phyloP scores from a whole-genome alignment of 2,888 invertebrate species.

The Epirrita christyi region DNA sequence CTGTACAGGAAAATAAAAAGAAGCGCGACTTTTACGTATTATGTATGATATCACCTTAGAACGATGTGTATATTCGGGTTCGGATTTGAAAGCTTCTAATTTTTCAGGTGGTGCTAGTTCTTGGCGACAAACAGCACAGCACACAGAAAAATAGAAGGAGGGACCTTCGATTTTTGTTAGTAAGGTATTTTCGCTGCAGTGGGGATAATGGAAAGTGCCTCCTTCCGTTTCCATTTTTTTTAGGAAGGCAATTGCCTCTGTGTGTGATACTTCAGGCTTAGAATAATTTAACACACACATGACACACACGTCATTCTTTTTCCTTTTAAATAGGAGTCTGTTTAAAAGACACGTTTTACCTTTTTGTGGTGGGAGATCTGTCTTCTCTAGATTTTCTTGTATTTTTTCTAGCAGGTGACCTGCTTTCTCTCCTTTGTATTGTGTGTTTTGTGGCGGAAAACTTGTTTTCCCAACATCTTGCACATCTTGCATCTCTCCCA shows the following conservation, averaged over 20 bases:
- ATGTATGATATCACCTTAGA: conserved; percentile 16
- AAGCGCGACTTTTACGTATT: conserved; percentile 10
- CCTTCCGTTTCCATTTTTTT: conserved; percentile 17
- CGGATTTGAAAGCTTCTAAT: conserved; percentile 21
- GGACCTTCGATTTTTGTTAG: conserved; percentile 22
- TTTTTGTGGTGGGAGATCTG: conserved; percentile 1
- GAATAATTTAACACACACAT: conserved; percentile 17
- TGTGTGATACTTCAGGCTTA: conserved; percentile 21
- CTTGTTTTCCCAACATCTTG: too few relatives aligned
- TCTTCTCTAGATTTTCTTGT: not conserved
- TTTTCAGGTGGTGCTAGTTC: conserved; percentile 24
- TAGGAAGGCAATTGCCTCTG: conserved; percentile 14
- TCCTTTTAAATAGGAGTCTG: conserved; percentile 8
- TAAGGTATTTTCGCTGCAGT: conserved; percentile 19
- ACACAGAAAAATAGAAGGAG: conserved; percentile 17
- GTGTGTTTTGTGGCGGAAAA: not conserved
- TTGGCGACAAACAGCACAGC: conserved; percentile 20
- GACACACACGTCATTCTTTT: conserved; percentile 10
- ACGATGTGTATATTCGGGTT: conserved; percentile 1
- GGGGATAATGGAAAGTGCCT: conserved; percentile 17
- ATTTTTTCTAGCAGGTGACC: not conserved
- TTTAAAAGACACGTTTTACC: not conserved
- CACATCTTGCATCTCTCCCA: too few relatives aligned
- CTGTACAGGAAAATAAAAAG: conserved; percentile 22
- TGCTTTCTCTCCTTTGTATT: not conserved